A percentile compares a stretch with the other conserved stretches of the same genome.
phyloP scores from a whole-genome alignment of 2,113 vertebrate species.

The Ictalurus punctatus region DNA sequence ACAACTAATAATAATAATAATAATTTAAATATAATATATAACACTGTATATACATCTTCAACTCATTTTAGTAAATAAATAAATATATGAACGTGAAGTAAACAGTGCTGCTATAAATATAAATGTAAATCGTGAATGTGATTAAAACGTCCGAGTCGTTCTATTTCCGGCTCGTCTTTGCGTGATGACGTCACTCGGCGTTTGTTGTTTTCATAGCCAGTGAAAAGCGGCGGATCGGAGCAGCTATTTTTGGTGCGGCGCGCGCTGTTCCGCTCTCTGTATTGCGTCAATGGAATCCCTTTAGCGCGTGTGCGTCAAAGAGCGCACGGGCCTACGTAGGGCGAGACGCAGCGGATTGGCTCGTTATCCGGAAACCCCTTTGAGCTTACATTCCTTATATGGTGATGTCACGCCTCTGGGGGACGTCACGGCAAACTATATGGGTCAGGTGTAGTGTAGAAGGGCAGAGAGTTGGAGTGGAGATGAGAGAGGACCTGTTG shows the following conservation, averaged over 20 bases:
- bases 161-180: constrained; percentile 3
- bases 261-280: constrained; percentile 68
- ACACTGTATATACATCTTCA: not conserved
- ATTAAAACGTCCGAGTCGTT: not conserved
- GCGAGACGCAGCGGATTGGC: constrained; percentile 64
- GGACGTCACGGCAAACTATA: constrained; percentile 77
- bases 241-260: constrained; percentile 84
- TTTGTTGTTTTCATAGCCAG: not conserved
- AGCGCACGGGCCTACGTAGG: constrained; percentile 80
- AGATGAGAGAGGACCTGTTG: constrained; percentile 9
- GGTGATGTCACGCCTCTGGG: constrained; percentile 61
- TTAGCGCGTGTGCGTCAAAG: constrained; percentile 89
- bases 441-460: not conserved
- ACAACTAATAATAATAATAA: not conserved
- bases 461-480: not conserved
- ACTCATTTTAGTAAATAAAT: not conserved
- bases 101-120: not conserved
- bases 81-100: not conserved
- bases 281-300: constrained; percentile 96
- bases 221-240: not conserved
- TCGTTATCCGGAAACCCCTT: constrained; percentile 73
- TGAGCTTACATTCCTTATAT: constrained; percentile 73
- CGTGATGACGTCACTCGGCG: not conserved
- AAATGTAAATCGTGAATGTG: not conserved
- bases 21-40: not conserved